Evolutionary conservation across 2,113 vertebrate genomes (phyloP).

Genomic region (Aythya baeri): DNA sequence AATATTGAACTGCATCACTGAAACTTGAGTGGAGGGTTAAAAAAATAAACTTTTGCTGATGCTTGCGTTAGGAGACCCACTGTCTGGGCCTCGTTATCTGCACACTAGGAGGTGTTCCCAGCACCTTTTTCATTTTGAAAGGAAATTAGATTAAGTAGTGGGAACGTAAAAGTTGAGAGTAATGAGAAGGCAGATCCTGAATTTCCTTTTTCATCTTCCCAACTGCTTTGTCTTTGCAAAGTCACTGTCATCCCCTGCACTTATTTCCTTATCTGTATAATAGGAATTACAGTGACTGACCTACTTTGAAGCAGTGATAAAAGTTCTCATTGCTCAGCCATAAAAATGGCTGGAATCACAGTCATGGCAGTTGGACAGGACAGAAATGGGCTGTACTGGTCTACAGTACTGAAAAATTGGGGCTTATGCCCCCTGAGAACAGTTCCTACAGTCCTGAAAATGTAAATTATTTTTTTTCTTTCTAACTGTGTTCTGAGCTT

Average conservation of each 20-base stretch:
- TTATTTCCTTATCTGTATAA: not conserved
- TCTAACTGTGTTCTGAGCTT: not conserved
- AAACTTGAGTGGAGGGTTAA: not conserved
- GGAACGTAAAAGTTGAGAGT: not conserved
- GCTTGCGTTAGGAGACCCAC: not conserved
- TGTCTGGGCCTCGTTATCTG: not conserved
- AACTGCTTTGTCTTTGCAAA: slow-evolving; percentile 4
- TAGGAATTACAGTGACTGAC: not conserved
- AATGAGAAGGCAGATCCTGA: not conserved
- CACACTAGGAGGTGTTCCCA: not conserved
- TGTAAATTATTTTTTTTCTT: not conserved
- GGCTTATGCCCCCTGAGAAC: not conserved
- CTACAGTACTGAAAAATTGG: not conserved
- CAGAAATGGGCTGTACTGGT: not conserved
- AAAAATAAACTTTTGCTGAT: not conserved
- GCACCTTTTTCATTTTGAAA: not conserved
- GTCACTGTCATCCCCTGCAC: not conserved
- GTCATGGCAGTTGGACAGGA: not conserved
- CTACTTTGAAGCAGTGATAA: not conserved
- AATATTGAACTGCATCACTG: not conserved
- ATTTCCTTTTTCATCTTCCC: not conserved
- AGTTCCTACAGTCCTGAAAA: not conserved
- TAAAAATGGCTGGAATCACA: not conserved
- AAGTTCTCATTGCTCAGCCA: not conserved
- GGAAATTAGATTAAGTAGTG: not conserved